Evolutionary conservation across 2,113 vertebrate genomes (phyloP), one percentile per base, ranked within the genome.

Genomic region (Dicaeum eximium): DNA sequence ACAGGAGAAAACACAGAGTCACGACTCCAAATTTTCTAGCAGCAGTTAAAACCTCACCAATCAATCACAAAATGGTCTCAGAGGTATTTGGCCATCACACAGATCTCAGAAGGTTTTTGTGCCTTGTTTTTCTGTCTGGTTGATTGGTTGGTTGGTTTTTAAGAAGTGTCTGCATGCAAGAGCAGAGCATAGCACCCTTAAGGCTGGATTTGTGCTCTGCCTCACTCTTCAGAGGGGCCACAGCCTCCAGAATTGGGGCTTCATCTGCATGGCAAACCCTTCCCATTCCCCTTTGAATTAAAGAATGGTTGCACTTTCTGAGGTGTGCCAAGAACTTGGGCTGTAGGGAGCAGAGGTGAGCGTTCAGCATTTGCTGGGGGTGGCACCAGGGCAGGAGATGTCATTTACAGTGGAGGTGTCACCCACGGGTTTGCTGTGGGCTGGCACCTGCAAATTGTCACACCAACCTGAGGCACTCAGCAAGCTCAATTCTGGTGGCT

Each of bases 341-440:
- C 2, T 22, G 13, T 0, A 48, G 56, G 65, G 23, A 70, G 84
- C 30, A 33, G 27, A 2, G 54, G 4, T 10, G 19, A 3, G 2
- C 6, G 3, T 1, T 13, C 22, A n/a, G 15, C 25, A 1, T 5
- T 25, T 60, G 20, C 72, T 74, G 1, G 1, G 42, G 66, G 31
- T 62, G 66, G 35, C 58, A 42, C 31, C 2, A 15, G 21, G 57
- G 64, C 65, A 45, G 74, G 61, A 47, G 1, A 0, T 74, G 53
- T 3, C 45, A 4, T 3, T 24, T 23, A 1, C 13, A 67, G 42
- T 44, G 42, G 38, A 50, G 28, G 15, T 31, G 67, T 40, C 38
- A 16, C 20, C 28, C 17, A 15, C 10, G 15, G 22, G 4, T 28
- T 38, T 66, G 37, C 54, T 77, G 1, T 11, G 84, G 5, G 0